Evolutionary conservation across 2,888 invertebrate species (phyloP).

Genomic region (Nephrotoma flavescens): DNA sequence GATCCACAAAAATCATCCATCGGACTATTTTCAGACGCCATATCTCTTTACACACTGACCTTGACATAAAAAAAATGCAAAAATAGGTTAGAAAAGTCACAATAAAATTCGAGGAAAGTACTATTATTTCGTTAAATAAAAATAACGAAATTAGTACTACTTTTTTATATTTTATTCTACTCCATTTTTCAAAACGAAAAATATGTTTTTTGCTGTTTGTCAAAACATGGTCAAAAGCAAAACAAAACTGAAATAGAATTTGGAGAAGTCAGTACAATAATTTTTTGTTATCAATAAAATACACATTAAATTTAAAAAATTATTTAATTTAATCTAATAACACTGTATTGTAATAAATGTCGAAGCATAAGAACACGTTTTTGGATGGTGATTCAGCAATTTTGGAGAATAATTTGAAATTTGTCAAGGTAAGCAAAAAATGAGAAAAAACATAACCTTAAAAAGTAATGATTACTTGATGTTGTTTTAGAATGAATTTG

Average conservation of each 20-base stretch:
- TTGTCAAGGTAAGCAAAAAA: slow-evolving; percentile 26
- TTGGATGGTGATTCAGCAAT: slow-evolving; percentile 47
- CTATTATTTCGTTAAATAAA: background rate
- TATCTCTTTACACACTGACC: background rate
- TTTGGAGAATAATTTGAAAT: slow-evolving; percentile 39
- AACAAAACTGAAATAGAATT: background rate
- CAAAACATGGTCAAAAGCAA: too few relatives aligned
- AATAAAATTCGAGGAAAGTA: background rate
- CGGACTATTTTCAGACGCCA: slow-evolving; percentile 4
- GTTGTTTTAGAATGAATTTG: slow-evolving; percentile 37
- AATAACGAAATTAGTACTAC: background rate
- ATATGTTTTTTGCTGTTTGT: background rate
- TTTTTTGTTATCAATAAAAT: background rate
- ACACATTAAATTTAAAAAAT: background rate
- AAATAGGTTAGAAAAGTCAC: background rate
- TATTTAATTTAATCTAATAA: background rate
- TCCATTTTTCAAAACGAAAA: background rate
- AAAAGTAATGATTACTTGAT: background rate
- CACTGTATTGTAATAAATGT: slow-evolving; percentile 25
- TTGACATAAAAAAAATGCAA: background rate
- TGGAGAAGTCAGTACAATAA: background rate
- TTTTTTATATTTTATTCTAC: background rate
- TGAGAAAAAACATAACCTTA: background rate
- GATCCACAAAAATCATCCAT: slow-evolving; percentile 68
- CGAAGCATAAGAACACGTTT: slow-evolving; percentile 33